phyloP scores from a whole-genome alignment of 1,140 invertebrate species.

The Dendroctonus ponderosae region DNA sequence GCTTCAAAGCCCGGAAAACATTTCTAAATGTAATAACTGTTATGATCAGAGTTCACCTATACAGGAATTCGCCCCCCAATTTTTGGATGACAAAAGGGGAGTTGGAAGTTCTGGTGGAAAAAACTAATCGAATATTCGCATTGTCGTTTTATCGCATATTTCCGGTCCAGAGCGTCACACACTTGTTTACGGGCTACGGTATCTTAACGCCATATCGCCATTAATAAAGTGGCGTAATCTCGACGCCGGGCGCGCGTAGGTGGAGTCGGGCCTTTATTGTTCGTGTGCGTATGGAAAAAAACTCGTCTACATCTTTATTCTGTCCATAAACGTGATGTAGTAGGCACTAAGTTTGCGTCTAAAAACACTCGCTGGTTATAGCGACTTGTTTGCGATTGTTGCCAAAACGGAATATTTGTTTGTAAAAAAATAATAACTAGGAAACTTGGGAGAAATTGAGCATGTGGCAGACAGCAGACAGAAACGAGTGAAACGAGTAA shows the following conservation, averaged over 20 bases:
- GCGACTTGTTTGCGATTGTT: no score
- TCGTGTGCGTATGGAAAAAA: slow-evolving; percentile 15
- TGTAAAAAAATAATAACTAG: no score
- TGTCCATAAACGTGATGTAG: slow-evolving; percentile 7
- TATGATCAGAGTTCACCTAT: no score
- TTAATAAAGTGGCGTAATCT: slow-evolving; percentile 27
- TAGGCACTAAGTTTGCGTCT: background rate
- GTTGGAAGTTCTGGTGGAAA: background rate
- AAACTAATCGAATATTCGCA: slow-evolving; percentile 43
- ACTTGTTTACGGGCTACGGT: slow-evolving; percentile 28
- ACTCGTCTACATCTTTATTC: slow-evolving; percentile 20
- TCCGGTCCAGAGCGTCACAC: slow-evolving; percentile 40
- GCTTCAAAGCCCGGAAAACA: no score
- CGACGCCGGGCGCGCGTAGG: slow-evolving; percentile 5
- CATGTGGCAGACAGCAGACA: no score
- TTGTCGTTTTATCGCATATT: slow-evolving; percentile 42
- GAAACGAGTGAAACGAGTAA: no score
- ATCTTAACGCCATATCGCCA: slow-evolving; percentile 26
- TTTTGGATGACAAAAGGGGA: no score
- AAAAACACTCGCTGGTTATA: no score
- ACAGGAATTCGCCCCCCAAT: no score
- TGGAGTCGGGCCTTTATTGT: slow-evolving; percentile 16
- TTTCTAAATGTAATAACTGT: no score
- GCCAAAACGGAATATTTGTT: no score
- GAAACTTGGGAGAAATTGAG: no score